Evolutionary conservation across 2,113 vertebrate species (phyloP).

Genomic region (Melanostigma gelatinosum): DNA sequence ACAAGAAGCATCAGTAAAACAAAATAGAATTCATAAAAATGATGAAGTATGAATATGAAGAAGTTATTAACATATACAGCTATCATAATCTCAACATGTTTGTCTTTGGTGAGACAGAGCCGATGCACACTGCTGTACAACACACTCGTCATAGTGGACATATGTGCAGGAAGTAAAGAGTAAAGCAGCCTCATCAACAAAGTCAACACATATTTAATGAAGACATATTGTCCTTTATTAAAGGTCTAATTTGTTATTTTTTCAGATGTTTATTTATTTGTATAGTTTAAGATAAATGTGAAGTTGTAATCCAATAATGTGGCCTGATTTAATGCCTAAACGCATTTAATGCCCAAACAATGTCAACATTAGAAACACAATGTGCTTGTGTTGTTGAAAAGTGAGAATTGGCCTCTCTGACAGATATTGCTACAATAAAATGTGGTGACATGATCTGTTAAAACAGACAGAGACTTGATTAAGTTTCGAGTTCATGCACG

Average conservation of each 20-base stretch:
- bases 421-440: not conserved
- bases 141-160: too few species aligned
- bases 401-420: too few species aligned
- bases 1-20: too few species aligned
- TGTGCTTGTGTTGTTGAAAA: not conserved
- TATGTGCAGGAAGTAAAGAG: too few species aligned
- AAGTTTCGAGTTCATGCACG: not conserved
- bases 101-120: too few species aligned
- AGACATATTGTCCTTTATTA: not conserved
- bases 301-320: not conserved
- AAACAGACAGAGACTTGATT: not conserved
- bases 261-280: not conserved
- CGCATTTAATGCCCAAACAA: not conserved
- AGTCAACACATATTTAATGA: not conserved
- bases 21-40: too few species aligned
- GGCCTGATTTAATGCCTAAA: not conserved
- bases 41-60: too few species aligned
- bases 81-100: too few species aligned
- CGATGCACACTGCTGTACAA: too few species aligned
- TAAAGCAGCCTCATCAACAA: not conserved
- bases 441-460: not conserved
- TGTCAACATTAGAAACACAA: not conserved
- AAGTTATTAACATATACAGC: too few species aligned
- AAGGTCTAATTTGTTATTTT: not conserved
- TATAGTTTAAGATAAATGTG: not conserved